phyloP scores from a whole-genome alignment of 1,140 invertebrate species.

The Formica exsecta region DNA sequence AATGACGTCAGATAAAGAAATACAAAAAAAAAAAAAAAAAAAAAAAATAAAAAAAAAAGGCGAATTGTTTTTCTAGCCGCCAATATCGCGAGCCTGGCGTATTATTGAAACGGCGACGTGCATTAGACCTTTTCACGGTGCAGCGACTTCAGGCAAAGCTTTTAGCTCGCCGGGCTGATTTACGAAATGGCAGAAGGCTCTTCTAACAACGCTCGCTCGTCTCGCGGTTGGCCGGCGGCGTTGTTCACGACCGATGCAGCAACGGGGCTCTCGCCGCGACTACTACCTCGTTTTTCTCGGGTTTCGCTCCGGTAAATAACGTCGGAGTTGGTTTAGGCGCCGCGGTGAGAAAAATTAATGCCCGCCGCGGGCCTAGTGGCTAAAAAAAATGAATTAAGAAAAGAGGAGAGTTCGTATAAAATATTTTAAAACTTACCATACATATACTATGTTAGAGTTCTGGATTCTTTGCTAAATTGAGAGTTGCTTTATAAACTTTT shows the following conservation, averaged over 20 bases:
- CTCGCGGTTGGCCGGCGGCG: conserved; percentile 55
- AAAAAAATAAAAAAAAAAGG: too few relatives aligned
- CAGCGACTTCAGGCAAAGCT: conserved; percentile 61
- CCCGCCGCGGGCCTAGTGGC: conserved; percentile 35
- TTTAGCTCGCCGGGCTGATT: conserved; percentile 70
- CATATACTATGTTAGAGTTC: not conserved
- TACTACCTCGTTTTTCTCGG: too few relatives aligned
- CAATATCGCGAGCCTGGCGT: conserved; percentile 6
- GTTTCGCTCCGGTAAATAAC: too few relatives aligned
- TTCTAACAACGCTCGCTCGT: conserved; percentile 45
- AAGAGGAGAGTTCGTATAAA: not conserved
- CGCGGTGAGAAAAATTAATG: conserved; percentile 58
- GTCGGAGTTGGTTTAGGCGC: conserved; percentile 53
- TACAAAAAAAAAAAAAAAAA: not conserved
- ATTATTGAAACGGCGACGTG: conserved; percentile 46
- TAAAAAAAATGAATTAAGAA: not conserved
- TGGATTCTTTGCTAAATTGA: conserved; percentile 32
- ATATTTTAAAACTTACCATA: conserved; percentile 4
- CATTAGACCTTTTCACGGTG: conserved; percentile 69
- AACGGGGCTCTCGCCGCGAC: too few relatives aligned
- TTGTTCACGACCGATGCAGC: too few relatives aligned
- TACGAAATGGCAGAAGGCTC: conserved; percentile 69
- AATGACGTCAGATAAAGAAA: not conserved
- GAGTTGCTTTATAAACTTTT: not conserved
- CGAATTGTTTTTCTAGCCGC: conserved; percentile 30